A percentile compares a stretch with the other conserved stretches of the same genome.
These are phyloP conservation scores for Prochilodus magdalenae DNA, from an alignment of 2,113 vertebrate species.

Conservation along the genomic window DNA sequence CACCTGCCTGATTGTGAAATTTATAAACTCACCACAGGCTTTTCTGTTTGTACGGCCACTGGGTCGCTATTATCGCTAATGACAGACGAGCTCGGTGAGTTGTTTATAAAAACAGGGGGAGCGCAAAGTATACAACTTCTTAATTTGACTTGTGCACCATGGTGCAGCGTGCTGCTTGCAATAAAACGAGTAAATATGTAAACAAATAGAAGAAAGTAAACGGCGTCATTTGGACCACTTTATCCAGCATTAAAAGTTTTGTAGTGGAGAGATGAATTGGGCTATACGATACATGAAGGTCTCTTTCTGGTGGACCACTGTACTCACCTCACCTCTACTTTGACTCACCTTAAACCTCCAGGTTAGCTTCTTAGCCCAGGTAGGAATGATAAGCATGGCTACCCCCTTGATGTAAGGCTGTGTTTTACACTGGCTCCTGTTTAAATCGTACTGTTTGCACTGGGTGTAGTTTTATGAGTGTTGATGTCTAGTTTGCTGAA, in stretches of 20 bases:
- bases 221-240: neutral
- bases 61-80: constrained; percentile 38
- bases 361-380: too few relatives aligned
- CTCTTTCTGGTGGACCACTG: neutral
- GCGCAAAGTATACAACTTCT: neutral
- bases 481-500: too few relatives aligned
- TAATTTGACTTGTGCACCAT: constrained; percentile 3
- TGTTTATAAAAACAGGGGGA: constrained; percentile 35
- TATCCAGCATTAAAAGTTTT: too few relatives aligned
- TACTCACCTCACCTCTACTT: too few relatives aligned
- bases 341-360: too few relatives aligned
- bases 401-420: neutral
- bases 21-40: constrained; percentile 21
- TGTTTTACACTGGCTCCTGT: neutral
- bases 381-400: neutral
- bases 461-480: neutral
- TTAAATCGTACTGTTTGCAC: neutral
- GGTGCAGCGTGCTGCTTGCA: neutral
- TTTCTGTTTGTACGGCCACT: constrained; percentile 8
- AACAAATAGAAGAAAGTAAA: neutral
- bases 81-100: constrained; percentile 16
- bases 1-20: constrained; percentile 22
- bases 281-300: neutral
- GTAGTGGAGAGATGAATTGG: neutral
- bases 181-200: neutral